These are phyloP conservation scores for Tiliacea aurago DNA, from an alignment of 2,888 invertebrate species.

Conservation along the genomic window DNA sequence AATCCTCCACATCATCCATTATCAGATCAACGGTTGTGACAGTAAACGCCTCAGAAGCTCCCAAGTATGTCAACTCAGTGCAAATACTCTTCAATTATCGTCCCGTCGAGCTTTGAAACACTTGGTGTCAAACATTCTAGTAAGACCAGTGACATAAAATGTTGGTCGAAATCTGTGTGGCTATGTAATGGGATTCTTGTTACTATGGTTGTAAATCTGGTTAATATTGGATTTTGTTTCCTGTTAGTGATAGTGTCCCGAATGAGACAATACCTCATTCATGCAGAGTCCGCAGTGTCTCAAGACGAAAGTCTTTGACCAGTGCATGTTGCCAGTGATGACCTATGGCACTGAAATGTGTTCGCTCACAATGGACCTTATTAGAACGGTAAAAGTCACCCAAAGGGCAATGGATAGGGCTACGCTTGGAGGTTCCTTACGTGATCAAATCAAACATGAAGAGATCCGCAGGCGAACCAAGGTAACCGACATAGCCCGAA, in stretches of 20 bases:
- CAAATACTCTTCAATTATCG: slow-evolving; percentile 76
- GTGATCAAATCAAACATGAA: too few relatives aligned
- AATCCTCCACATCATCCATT: slow-evolving; percentile 44
- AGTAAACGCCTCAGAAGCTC: slow-evolving; percentile 58
- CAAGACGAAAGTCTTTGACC: too few relatives aligned
- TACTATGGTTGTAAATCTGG: slow-evolving; percentile 7
- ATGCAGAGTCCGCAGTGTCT: too few relatives aligned
- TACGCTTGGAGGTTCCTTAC: too few relatives aligned
- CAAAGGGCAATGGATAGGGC: too few relatives aligned
- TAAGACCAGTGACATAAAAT: not conserved
- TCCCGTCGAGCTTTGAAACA: slow-evolving; percentile 49
- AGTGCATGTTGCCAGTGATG: too few relatives aligned
- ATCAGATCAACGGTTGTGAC: slow-evolving; percentile 69
- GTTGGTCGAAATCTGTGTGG: slow-evolving; percentile 4
- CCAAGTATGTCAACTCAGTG: slow-evolving; percentile 71
- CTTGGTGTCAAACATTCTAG: slow-evolving; percentile 29
- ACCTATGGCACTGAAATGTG: too few relatives aligned
- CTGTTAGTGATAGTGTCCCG: not conserved
- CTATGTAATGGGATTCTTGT: not conserved
- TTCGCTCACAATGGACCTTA: too few relatives aligned
- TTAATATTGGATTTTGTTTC: slow-evolving; percentile 6
- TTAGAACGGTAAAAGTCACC: too few relatives aligned
- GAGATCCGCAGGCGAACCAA: too few relatives aligned
- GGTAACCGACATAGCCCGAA: too few relatives aligned
- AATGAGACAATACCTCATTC: not conserved